A percentile compares a stretch with the other conserved stretches of the same genome.
phyloP scores from a whole-genome alignment of 2,797 vertebrate species.

The Platyrinchus mystaceus region DNA sequence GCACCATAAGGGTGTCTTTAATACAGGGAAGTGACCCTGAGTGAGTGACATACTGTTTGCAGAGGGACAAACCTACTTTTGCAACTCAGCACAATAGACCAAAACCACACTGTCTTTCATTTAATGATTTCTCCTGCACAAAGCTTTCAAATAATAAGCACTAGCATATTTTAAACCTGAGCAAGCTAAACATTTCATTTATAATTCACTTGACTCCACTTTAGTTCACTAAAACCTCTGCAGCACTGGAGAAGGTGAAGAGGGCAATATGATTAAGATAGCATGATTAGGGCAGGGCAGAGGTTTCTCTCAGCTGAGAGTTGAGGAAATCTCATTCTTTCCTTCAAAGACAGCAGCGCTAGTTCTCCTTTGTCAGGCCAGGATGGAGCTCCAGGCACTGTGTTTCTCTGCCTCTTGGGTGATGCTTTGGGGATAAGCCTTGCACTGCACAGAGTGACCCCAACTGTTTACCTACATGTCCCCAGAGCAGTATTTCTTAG shows the following conservation, averaged over 20 bases:
- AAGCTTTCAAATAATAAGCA: conserved; percentile 22
- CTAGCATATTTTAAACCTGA: conserved; percentile 16
- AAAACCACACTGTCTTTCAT: not conserved
- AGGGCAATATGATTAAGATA: not conserved
- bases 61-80: not conserved
- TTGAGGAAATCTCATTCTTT: not conserved
- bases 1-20: not conserved
- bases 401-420: not conserved
- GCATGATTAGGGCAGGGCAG: not conserved
- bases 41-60: not conserved
- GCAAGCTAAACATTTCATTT: conserved; percentile 28
- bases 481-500: not conserved
- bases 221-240: conserved; percentile 1
- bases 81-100: not conserved
- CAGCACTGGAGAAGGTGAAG: not conserved
- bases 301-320: not conserved
- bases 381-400: not conserved
- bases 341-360: not conserved
- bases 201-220: not conserved
- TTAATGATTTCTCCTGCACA: not conserved
- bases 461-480: not conserved
- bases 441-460: not conserved
- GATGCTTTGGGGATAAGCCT: not conserved
- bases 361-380: not conserved
- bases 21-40: not conserved